Percentiles rank a stretch among this genome's conserved stretches.
Evolutionary conservation across 2,113 vertebrate species (phyloP).

Genomic region (Merops nubicus): DNA sequence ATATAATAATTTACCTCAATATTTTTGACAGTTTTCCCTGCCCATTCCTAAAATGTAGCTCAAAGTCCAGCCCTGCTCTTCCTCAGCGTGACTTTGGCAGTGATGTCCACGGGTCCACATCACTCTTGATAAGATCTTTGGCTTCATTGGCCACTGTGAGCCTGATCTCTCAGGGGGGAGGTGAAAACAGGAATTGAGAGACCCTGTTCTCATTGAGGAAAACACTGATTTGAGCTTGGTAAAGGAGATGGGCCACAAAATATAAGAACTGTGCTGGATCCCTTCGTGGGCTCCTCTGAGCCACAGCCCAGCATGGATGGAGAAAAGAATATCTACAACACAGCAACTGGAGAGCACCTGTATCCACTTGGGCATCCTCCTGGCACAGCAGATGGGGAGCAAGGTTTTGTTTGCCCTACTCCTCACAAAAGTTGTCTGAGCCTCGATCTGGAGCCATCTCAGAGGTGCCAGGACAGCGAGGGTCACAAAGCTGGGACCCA

Average conservation of each 20-base stretch:
- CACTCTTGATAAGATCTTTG: not conserved
- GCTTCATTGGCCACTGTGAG: not conserved
- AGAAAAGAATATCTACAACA: not conserved
- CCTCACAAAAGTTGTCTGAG: not conserved
- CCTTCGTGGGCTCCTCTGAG: not conserved
- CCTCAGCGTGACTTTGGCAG: not conserved
- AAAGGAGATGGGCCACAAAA: not conserved
- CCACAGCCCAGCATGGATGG: not conserved
- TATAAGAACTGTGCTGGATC: not conserved
- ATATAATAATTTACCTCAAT: not conserved
- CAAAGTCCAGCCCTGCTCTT: not conserved
- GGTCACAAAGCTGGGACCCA: not conserved
- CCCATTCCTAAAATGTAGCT: not conserved
- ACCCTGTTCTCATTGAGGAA: not conserved
- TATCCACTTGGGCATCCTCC: not conserved
- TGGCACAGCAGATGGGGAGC: not conserved
- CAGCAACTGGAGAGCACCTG: not conserved
- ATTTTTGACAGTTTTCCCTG: not conserved
- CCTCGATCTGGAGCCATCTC: not conserved
- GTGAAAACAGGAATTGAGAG: not conserved
- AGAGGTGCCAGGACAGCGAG: not conserved
- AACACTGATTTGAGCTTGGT: not conserved
- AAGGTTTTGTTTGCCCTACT: not conserved
- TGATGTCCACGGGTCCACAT: fast-evolving
- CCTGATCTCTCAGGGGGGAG: not conserved